These are phyloP conservation scores for Mus spretus DNA, from an alignment of 2,797 vertebrate genomes.

Conservation along the genomic window DNA sequence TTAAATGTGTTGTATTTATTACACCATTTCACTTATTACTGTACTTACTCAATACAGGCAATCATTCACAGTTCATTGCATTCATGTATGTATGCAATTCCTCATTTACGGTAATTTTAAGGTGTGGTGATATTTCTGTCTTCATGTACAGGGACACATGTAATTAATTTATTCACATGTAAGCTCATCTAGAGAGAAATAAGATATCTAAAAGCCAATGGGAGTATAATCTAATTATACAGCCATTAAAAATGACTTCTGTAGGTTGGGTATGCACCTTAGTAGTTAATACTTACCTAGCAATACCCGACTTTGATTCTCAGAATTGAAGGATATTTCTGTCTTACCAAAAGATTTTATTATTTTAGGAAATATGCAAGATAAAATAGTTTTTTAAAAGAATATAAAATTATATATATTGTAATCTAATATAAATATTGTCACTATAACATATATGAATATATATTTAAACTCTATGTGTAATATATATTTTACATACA, in stretches of 20 bases:
- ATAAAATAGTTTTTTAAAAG: not conserved
- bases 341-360: conserved; percentile 30
- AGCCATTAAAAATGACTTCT: conserved; percentile 6
- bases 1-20: not conserved
- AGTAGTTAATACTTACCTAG: not conserved
- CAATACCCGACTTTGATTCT: not conserved
- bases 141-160: not conserved
- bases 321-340: not conserved
- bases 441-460: not conserved
- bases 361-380: not conserved
- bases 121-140: conserved; percentile 37
- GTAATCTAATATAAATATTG: not conserved
- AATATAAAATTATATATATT: not conserved
- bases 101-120: conserved; percentile 34
- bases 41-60: not conserved
- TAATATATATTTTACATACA: not conserved
- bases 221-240: not conserved
- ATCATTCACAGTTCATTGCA: not conserved
- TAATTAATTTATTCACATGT: conserved; percentile 39
- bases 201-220: conserved; percentile 26
- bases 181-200: conserved; percentile 1
- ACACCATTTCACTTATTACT: not conserved
- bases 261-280: not conserved
- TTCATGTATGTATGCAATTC: not conserved
- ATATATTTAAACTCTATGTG: not conserved